phyloP scores from a whole-genome alignment of 2,888 invertebrate species.

The Chaitophorus viminalis region DNA sequence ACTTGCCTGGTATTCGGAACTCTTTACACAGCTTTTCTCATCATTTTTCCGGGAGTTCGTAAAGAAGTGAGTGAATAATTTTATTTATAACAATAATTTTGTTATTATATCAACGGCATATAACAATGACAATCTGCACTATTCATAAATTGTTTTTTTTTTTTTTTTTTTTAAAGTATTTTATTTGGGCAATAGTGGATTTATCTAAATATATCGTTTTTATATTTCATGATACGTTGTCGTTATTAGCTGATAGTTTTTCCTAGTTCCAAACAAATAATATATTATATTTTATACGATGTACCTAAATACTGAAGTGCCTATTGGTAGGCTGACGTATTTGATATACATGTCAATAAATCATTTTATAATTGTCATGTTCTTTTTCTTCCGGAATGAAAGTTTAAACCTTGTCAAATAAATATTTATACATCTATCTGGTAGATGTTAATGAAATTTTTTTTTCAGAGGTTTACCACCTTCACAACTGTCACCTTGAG shows the following conservation, averaged over 20 bases:
- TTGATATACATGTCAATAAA: neutral
- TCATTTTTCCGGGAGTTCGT: constrained; percentile 94
- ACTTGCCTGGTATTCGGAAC: constrained; percentile 89
- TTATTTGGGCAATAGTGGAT: no score
- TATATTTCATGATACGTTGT: no score
- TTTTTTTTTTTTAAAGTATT: no score
- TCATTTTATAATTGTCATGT: neutral
- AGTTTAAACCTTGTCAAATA: constrained; percentile 51
- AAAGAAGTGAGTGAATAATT: constrained; percentile 77
- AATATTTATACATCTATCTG: neutral
- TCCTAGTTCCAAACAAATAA: neutral
- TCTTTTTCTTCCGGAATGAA: constrained; percentile 57
- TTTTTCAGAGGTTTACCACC: constrained; percentile 87
- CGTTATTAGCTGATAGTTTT: neutral
- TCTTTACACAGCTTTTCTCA: constrained; percentile 91
- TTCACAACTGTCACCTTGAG: constrained; percentile 92
- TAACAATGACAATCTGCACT: no score
- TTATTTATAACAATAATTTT: no score
- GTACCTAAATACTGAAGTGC: no score
- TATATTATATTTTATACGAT: neutral
- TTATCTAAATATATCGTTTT: no score
- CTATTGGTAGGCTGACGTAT: neutral
- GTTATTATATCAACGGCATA: no score
- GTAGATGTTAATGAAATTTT: constrained; percentile 63
- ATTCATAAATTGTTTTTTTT: no score